phyloP scores from a whole-genome alignment of 2,888 invertebrate genomes.

The Lingula anatina region DNA sequence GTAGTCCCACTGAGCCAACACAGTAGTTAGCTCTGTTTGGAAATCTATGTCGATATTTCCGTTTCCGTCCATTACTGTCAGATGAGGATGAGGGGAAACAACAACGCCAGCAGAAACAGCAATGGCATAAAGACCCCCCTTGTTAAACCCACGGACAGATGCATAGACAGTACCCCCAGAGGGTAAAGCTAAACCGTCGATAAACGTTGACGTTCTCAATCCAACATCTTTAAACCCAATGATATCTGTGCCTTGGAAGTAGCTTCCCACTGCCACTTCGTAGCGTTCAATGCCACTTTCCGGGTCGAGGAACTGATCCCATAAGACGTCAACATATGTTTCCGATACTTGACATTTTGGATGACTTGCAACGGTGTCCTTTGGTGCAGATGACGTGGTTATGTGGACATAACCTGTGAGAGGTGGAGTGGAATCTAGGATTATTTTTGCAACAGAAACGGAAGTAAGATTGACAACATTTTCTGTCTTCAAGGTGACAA shows the following conservation, averaged over 20 bases:
- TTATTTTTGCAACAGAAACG: constrained; percentile 9
- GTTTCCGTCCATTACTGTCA: constrained; percentile 3
- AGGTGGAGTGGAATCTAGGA: constrained; percentile 16
- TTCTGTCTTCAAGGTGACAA: constrained; percentile 8
- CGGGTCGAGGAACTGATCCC: not conserved
- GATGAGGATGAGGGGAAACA: constrained; percentile 1
- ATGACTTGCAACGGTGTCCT: constrained; percentile 2
- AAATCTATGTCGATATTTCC: constrained; percentile 2
- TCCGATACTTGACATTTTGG: not conserved
- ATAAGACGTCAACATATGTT: not conserved
- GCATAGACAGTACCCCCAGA: constrained; percentile 3
- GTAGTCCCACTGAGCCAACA: constrained; percentile 5
- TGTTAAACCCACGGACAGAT: not conserved
- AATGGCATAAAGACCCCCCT: constrained; percentile 1
- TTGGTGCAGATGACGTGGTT: constrained; percentile 6
- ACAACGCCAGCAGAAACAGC: not conserved
- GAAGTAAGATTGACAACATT: constrained; percentile 14
- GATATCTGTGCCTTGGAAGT: not conserved
- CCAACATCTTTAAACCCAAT: not conserved
- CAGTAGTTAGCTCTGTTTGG: constrained; percentile 6
- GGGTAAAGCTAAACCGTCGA: constrained; percentile 2
- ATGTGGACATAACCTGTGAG: constrained; percentile 11
- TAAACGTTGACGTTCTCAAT: not conserved
- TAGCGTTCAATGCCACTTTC: not conserved
- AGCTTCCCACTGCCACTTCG: not conserved